Percentiles rank a stretch among this genome's conserved stretches.
Conservation (phyloP, 1,140 invertebrate genomes). For the Drosophila insularis region DNA sequence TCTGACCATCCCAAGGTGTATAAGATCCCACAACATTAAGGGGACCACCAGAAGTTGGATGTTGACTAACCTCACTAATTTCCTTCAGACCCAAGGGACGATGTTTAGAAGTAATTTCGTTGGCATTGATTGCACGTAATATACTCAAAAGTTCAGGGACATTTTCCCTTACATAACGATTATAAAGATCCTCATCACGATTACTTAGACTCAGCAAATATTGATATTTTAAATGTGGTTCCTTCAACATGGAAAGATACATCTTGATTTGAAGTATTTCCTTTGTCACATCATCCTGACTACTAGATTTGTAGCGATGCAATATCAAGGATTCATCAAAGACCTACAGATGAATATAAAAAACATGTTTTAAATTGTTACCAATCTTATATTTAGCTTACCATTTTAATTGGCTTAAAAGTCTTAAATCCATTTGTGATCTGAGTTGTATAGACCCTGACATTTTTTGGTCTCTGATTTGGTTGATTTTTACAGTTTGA, state of each 20-base stretch:
- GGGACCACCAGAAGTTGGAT: not conserved
- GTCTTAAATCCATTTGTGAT: not conserved
- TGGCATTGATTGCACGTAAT: not conserved
- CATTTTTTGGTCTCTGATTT: not conserved
- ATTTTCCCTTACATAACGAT: slow-evolving; percentile 17
- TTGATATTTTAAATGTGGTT: not conserved
- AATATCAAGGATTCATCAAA: not conserved
- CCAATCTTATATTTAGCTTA: not conserved
- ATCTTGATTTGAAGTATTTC: not conserved
- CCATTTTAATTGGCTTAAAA: not conserved
- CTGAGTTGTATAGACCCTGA: not conserved
- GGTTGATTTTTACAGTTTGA: not conserved
- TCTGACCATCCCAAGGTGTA: not conserved
- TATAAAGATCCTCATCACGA: slow-evolving; percentile 15
- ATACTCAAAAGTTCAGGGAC: slow-evolving; percentile 2
- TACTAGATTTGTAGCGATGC: not conserved
- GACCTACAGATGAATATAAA: not conserved
- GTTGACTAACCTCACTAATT: not conserved
- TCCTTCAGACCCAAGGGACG: not conserved
- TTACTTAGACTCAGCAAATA: slow-evolving; percentile 5
- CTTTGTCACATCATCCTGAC: not conserved
- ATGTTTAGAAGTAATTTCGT: no score
- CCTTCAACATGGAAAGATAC: not conserved
- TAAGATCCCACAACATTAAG: not conserved
- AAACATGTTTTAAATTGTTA: not conserved